Percentiles rank a stretch among this genome's conserved stretches.
These are phyloP conservation scores for Spodoptera littoralis DNA, from an alignment of 2,888 invertebrate genomes.

Conservation along the genomic window DNA sequence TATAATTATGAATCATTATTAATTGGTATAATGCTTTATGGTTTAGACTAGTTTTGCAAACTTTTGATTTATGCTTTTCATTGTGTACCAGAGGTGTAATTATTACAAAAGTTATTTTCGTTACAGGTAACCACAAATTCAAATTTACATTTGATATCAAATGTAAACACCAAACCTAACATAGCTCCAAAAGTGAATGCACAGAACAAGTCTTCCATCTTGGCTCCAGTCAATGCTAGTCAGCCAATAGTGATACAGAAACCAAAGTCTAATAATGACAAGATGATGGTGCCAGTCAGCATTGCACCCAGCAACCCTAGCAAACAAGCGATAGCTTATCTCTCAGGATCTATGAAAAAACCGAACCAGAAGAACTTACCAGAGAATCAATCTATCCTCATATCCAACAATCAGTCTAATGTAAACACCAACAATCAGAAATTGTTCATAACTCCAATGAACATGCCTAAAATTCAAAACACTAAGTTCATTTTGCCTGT, in stretches of 20 bases:
- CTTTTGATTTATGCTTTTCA: conserved; percentile 5
- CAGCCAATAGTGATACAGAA: conserved; percentile 90
- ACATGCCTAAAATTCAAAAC: conserved; percentile 88
- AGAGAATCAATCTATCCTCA: conserved; percentile 83
- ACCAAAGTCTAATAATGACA: conserved; percentile 81
- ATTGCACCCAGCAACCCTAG: conserved; percentile 76
- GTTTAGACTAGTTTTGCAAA: background rate
- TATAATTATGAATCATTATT: too few species aligned
- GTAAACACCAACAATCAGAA: conserved; percentile 85
- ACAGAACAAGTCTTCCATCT: conserved; percentile 79
- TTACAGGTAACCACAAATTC: conserved; percentile 83
- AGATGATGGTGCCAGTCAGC: conserved; percentile 86
- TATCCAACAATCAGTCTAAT: conserved; percentile 82
- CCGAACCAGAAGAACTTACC: conserved; percentile 73
- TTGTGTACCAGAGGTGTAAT: background rate
- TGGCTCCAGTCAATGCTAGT: conserved; percentile 78
- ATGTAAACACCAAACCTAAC: conserved; percentile 79
- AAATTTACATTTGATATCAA: conserved; percentile 83
- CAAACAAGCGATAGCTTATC: conserved; percentile 87
- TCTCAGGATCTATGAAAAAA: conserved; percentile 87
- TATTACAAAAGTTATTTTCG: conserved; percentile 32
- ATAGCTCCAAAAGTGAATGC: conserved; percentile 78
- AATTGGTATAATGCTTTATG: too few species aligned
- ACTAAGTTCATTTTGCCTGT: conserved; percentile 88
- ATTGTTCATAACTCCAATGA: conserved; percentile 88